A percentile compares a stretch with the other conserved stretches of the same genome.
phyloP scores from a whole-genome alignment of 1,140 invertebrate genomes.

The Pantala flavescens region DNA sequence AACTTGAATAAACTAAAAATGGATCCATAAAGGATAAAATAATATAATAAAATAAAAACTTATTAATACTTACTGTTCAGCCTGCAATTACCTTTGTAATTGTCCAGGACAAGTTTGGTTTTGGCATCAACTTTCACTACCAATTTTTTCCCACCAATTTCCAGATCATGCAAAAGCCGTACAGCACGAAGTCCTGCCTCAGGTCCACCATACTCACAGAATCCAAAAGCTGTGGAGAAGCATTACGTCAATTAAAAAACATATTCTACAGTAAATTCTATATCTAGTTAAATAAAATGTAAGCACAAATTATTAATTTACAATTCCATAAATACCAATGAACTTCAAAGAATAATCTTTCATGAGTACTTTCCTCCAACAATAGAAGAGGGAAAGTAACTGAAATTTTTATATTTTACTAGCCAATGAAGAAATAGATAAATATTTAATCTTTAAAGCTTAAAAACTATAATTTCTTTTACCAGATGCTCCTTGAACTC shows the following conservation, averaged over 20 bases:
- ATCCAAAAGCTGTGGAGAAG: slow-evolving; percentile 72
- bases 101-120: slow-evolving; percentile 86
- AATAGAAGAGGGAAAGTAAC: too few relatives aligned
- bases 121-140: slow-evolving; percentile 98
- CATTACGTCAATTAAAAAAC: slow-evolving; percentile 1
- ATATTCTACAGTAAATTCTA: too few relatives aligned
- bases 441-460: too few relatives aligned
- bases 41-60: background rate
- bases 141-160: slow-evolving; percentile 85
- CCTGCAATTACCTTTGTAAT: slow-evolving; percentile 69
- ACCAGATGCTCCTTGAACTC: slow-evolving; percentile 66
- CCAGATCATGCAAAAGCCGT: slow-evolving; percentile 83
- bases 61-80: slow-evolving; percentile 35
- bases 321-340: too few relatives aligned
- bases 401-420: too few relatives aligned
- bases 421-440: too few relatives aligned
- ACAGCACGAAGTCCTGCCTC: slow-evolving; percentile 92
- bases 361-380: too few relatives aligned
- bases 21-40: background rate
- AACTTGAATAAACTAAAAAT: slow-evolving; percentile 9
- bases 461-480: background rate
- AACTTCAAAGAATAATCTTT: too few relatives aligned
- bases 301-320: too few relatives aligned
- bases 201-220: slow-evolving; percentile 92
- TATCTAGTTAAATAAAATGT: too few relatives aligned